Conservation (phyloP, 2,888 invertebrate genomes). For the Mantis religiosa region DNA sequence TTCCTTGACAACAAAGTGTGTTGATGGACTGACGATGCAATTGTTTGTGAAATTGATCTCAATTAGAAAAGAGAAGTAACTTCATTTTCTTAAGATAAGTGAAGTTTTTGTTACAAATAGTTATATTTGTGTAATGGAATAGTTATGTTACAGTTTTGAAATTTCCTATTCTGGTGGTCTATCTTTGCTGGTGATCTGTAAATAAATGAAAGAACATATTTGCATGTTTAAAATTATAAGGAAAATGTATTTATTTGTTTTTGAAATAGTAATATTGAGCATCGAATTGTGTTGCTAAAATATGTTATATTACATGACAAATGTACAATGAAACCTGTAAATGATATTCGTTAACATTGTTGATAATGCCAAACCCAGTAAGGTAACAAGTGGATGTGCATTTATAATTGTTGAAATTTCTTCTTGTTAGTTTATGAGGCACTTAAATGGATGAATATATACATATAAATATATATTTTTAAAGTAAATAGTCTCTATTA, state of each 20-base stretch:
- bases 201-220: neutral
- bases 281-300: neutral
- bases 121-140: no score
- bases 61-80: no score
- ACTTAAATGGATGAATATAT: neutral
- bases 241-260: neutral
- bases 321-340: neutral
- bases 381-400: conserved; percentile 10
- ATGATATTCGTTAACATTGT: neutral
- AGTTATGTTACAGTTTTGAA: neutral
- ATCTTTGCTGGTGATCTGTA: neutral
- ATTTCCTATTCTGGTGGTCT: neutral
- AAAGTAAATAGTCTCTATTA: conserved; percentile 1
- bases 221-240: neutral
- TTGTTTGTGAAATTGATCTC: no score
- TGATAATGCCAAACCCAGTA: neutral
- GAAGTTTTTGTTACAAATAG: no score
- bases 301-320: neutral
- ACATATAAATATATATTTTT: conserved; percentile 10
- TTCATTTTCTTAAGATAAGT: no score
- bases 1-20: no score
- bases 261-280: neutral
- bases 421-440: neutral
- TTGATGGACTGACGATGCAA: no score
- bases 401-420: conserved; percentile 11